Conservation (phyloP, 2,888 invertebrate genomes). For the Drosophila mulleri region DNA sequence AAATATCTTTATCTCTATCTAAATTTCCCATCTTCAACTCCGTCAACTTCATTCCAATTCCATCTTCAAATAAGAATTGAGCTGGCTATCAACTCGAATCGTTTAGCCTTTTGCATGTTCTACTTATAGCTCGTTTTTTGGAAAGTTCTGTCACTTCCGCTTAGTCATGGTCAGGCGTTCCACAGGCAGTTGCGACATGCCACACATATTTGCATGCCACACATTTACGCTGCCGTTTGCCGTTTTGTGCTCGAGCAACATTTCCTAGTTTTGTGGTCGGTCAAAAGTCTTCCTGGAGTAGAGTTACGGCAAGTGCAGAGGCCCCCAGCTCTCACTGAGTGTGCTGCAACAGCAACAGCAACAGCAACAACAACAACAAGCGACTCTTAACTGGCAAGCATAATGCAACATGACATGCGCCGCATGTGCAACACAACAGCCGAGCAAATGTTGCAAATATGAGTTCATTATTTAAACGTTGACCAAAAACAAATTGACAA, state of each 20-base stretch:
- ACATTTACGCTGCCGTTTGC: constrained; percentile 1
- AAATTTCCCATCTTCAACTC: neutral
- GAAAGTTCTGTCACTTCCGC: constrained; percentile 26
- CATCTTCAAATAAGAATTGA: neutral
- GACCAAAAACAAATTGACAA: constrained; percentile 83
- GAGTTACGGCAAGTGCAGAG: constrained; percentile 77
- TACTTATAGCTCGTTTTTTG: neutral
- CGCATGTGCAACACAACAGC: constrained; percentile 76
- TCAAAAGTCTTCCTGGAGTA: constrained; percentile 81
- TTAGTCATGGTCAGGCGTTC: constrained; percentile 24
- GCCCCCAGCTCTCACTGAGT: constrained; percentile 40
- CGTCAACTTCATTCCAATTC: neutral
- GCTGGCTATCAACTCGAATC: neutral
- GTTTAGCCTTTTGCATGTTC: neutral
- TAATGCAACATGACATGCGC: constrained; percentile 82
- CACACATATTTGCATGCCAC: constrained; percentile 26
- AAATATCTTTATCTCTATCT: neutral
- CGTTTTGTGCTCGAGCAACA: constrained; percentile 45
- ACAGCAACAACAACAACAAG: constrained; percentile 16
- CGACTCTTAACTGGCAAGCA: constrained; percentile 46
- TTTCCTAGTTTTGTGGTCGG: constrained; percentile 78
- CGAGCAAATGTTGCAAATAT: constrained; percentile 77
- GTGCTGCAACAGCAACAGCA: constrained; percentile 19
- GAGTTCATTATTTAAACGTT: constrained; percentile 83
- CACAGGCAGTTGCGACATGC: constrained; percentile 16